Conservation (phyloP, 2,113 vertebrate species). For the Mastomys natalensis region DNA sequence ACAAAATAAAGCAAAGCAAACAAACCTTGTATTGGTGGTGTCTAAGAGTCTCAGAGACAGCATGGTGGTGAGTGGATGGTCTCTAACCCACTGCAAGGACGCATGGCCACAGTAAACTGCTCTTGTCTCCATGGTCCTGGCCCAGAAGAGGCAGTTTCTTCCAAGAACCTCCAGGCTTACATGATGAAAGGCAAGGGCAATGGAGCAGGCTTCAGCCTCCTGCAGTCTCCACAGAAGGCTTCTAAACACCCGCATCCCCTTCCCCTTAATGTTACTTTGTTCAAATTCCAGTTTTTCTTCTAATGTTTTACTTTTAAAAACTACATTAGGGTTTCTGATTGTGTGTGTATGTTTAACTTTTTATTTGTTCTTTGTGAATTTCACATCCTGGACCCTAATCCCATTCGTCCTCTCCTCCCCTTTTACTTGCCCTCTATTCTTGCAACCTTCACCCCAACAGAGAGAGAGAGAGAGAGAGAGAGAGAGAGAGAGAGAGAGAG, state of each 20-base stretch:
- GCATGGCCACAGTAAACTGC: background rate
- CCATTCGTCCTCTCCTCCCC: too few species aligned
- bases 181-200: background rate
- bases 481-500: too few species aligned
- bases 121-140: background rate
- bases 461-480: too few species aligned
- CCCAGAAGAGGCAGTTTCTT: background rate
- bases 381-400: too few species aligned
- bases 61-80: too few species aligned
- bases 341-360: background rate
- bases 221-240: background rate
- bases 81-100: background rate
- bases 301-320: background rate
- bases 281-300: background rate
- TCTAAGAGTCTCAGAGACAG: background rate
- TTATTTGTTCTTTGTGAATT: too few species aligned
- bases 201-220: rapidly evolving
- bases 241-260: background rate
- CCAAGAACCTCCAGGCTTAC: background rate
- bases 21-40: background rate
- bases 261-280: background rate
- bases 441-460: too few species aligned
- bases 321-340: too few species aligned
- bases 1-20: background rate
- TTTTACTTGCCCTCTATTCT: too few species aligned